A percentile compares a stretch with the other conserved stretches of the same genome.
Conservation (phyloP, 2,113 vertebrate genomes). For the Bettongia penicillata region DNA sequence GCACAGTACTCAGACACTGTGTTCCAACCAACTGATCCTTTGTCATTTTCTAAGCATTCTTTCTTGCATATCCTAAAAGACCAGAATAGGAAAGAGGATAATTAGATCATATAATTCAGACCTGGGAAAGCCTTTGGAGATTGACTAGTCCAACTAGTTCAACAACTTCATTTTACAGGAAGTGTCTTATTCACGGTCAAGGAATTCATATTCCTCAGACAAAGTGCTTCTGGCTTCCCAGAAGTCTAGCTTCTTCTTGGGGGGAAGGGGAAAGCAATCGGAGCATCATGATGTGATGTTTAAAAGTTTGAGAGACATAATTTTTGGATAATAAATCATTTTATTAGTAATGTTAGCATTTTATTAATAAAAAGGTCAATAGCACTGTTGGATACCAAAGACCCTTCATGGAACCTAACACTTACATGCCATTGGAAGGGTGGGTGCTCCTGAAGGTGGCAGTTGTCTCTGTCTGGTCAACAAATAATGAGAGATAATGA, state of each 20-base stretch:
- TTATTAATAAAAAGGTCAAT: not conserved
- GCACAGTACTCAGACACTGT: not conserved
- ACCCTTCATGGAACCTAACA: too few species aligned
- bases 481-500: too few species aligned
- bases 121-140: not conserved
- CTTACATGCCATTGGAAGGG: too few species aligned
- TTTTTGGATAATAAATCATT: not conserved
- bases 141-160: not conserved
- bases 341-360: not conserved
- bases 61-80: not conserved
- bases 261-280: not conserved
- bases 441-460: too few species aligned
- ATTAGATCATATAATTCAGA: not conserved
- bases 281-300: not conserved
- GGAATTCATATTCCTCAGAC: not conserved
- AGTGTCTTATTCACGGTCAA: not conserved
- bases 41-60: not conserved
- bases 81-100: not conserved
- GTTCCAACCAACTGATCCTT: not conserved
- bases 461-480: too few species aligned
- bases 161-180: not conserved
- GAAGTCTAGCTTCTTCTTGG: not conserved
- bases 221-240: not conserved
- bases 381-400: not conserved
- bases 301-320: not conserved